A percentile compares a stretch with the other conserved stretches of the same genome.
Conservation (phyloP, 2,888 invertebrate genomes). For the Tanypteryx hageni region DNA sequence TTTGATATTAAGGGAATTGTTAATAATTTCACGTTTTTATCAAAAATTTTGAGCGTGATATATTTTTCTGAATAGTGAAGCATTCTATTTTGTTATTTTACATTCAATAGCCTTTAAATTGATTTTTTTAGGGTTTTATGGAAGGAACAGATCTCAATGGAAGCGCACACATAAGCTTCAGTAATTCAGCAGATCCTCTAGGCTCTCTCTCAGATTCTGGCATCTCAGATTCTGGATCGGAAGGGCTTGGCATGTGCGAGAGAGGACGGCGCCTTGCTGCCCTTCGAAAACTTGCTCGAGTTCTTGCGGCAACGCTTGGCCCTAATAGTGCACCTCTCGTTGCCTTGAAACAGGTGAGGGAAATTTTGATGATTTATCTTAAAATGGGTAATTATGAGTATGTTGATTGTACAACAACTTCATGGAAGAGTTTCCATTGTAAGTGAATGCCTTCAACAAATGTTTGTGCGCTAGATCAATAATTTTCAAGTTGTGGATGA, state of each 20-base stretch:
- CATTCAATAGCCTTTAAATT: background rate
- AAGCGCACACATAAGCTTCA: conserved; percentile 52
- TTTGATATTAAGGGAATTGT: too few species aligned
- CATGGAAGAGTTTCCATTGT: too few species aligned
- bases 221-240: conserved; percentile 87
- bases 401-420: background rate
- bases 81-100: too few species aligned
- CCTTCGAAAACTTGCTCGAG: conserved; percentile 81
- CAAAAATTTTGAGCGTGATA: too few species aligned
- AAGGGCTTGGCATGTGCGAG: conserved; percentile 81
- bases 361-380: too few species aligned
- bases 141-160: conserved; percentile 66
- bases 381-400: background rate
- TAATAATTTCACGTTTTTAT: too few species aligned
- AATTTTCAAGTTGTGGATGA: too few species aligned
- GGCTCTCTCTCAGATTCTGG: conserved; percentile 87
- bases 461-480: too few species aligned
- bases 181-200: conserved; percentile 53
- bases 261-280: conserved; percentile 83
- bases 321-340: conserved; percentile 47
- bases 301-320: conserved; percentile 76
- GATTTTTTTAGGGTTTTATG: conserved; percentile 66
- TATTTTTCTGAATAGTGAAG: too few species aligned
- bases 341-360: conserved; percentile 31
- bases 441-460: too few species aligned